These are phyloP conservation scores for Oryzias curvinotus DNA, from an alignment of 2,113 vertebrate species.

Conservation along the genomic window DNA sequence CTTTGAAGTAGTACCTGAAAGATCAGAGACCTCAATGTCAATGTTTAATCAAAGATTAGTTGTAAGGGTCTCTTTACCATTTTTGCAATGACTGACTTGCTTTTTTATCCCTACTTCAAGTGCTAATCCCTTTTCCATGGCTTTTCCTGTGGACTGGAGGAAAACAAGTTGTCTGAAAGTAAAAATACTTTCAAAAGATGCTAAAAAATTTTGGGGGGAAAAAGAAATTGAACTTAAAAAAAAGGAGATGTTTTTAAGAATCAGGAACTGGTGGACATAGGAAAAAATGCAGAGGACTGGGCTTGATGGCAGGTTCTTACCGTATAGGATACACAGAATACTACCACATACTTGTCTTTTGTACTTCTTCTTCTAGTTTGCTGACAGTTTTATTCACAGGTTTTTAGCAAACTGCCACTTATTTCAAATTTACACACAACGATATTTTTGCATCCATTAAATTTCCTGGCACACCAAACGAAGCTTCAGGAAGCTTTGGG, in stretches of 20 bases:
- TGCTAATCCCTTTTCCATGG: neutral
- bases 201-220: conserved; percentile 18
- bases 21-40: conserved; percentile 39
- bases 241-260: neutral
- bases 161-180: conserved; percentile 2
- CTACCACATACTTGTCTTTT: too few species aligned
- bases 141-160: conserved; percentile 31
- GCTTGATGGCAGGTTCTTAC: too few species aligned
- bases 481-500: too few species aligned
- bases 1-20: conserved; percentile 95
- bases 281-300: too few species aligned
- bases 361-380: too few species aligned
- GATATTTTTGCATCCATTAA: too few species aligned
- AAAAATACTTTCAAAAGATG: conserved; percentile 23
- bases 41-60: conserved; percentile 18
- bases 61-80: conserved; percentile 8
- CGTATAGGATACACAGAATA: too few species aligned
- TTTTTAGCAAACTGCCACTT: too few species aligned
- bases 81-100: conserved; percentile 38
- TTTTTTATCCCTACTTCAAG: conserved; percentile 43
- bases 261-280: too few species aligned
- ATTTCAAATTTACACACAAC: too few species aligned
- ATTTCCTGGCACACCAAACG: too few species aligned
- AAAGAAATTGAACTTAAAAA: conserved; percentile 21
- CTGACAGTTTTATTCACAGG: too few species aligned